A percentile compares a stretch with the other conserved stretches of the same genome.
phyloP scores from a whole-genome alignment of 2,113 vertebrate species.

The Festucalex cinctus region DNA sequence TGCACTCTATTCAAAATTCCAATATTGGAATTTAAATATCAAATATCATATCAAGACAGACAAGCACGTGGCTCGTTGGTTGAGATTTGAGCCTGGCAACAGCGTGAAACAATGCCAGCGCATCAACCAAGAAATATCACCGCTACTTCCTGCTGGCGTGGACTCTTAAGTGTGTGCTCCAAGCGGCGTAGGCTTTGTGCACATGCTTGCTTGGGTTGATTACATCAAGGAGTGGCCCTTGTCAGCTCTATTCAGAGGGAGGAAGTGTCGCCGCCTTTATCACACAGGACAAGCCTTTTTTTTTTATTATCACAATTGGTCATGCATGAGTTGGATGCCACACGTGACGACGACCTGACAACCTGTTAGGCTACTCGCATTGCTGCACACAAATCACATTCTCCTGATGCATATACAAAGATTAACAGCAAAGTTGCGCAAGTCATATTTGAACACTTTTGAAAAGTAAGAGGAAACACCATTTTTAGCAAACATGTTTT shows the following conservation, averaged over 20 bases:
- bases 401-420: neutral
- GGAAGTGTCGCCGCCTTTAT: constrained; percentile 61
- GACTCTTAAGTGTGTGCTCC: neutral
- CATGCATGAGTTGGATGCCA: constrained; percentile 54
- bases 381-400: constrained; percentile 6
- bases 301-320: constrained; percentile 27
- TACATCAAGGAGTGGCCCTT: constrained; percentile 42
- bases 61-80: neutral
- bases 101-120: neutral
- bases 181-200: neutral
- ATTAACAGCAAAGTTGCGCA: no score
- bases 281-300: constrained; percentile 52
- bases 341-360: constrained; percentile 31
- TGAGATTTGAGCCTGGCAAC: neutral
- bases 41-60: neutral
- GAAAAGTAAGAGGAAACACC: no score
- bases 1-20: neutral
- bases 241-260: constrained; percentile 61
- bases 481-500: no score
- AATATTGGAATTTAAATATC: neutral
- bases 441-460: no score
- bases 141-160: neutral
- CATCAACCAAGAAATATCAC: neutral
- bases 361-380: constrained; percentile 4
- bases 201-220: constrained; percentile 43